Evolutionary conservation across 2,888 invertebrate genomes (phyloP).

Genomic region (Junonia oenone): DNA sequence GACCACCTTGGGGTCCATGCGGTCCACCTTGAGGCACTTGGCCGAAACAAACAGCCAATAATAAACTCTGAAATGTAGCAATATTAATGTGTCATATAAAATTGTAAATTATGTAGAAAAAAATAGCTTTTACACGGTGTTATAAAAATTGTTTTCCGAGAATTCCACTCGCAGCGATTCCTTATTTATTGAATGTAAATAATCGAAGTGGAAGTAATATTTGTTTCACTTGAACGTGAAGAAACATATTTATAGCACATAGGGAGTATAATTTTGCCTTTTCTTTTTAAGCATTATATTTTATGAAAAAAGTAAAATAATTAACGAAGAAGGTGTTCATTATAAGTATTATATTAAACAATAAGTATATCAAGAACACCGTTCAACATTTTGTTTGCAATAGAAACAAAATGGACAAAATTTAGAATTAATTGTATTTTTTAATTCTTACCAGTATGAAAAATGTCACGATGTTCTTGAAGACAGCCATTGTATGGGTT

Average conservation of each 20-base stretch:
- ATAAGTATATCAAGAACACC: too few species aligned
- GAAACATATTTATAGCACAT: background rate
- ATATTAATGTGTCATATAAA: background rate
- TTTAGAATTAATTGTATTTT: background rate
- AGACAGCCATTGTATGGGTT: conserved; percentile 32
- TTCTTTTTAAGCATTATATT: background rate
- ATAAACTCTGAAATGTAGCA: conserved; percentile 13
- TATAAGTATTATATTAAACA: too few species aligned
- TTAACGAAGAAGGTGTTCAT: too few species aligned
- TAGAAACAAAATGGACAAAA: background rate
- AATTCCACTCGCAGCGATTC: background rate
- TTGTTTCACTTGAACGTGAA: background rate
- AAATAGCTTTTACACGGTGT: background rate
- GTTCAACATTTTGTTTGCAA: too few species aligned
- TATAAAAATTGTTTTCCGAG: background rate
- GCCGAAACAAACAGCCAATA: conserved; percentile 9
- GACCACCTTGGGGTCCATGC: conserved; percentile 24
- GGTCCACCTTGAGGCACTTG: conserved; percentile 30
- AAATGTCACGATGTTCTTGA: conserved; percentile 25
- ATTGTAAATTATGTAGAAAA: conserved; percentile 4
- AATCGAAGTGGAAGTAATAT: background rate
- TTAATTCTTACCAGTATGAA: conserved; percentile 33
- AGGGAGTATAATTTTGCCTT: background rate
- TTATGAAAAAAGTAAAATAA: too few species aligned
- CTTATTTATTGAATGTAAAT: conserved; percentile 7